These are phyloP conservation scores for Scolopax bukidnonensis DNA, from an alignment of 2,797 vertebrate genomes.

Conservation along the genomic window DNA sequence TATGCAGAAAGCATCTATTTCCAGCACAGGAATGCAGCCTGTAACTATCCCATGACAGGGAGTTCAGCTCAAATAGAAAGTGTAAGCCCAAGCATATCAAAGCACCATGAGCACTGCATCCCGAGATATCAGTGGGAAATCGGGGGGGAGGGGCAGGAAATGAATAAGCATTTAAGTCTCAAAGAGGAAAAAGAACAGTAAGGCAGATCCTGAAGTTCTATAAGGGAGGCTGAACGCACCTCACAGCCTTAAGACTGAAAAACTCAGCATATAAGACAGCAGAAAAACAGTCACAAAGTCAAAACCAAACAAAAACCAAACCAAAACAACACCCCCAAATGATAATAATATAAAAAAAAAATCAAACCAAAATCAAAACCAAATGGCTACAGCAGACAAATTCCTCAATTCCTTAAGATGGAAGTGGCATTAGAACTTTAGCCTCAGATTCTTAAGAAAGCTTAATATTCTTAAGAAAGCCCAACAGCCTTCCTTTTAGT, in stretches of 20 bases:
- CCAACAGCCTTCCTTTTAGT: neutral
- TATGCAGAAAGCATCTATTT: constrained; percentile 67
- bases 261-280: neutral
- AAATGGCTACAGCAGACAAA: neutral
- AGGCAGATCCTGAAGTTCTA: neutral
- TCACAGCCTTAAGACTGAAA: neutral
- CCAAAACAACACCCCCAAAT: no score
- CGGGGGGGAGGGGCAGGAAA: neutral
- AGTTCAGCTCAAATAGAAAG: constrained; percentile 62
- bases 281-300: neutral
- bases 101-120: constrained; percentile 18
- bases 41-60: constrained; percentile 66
- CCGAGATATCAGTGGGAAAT: constrained; percentile 20
- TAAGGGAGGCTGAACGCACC: neutral
- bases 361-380: neutral
- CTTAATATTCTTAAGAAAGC: neutral
- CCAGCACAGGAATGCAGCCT: constrained; percentile 52
- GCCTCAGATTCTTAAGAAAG: neutral
- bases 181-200: constrained; percentile 12
- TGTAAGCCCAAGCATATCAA: constrained; percentile 28
- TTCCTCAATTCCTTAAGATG: neutral
- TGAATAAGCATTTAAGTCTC: neutral
- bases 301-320: neutral
- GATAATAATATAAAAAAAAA: no score
- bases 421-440: neutral